A percentile compares a stretch with the other conserved stretches of the same genome.
Evolutionary conservation across 2,888 invertebrate genomes (phyloP).

Genomic region (Eutolmus rufibarbis): DNA sequence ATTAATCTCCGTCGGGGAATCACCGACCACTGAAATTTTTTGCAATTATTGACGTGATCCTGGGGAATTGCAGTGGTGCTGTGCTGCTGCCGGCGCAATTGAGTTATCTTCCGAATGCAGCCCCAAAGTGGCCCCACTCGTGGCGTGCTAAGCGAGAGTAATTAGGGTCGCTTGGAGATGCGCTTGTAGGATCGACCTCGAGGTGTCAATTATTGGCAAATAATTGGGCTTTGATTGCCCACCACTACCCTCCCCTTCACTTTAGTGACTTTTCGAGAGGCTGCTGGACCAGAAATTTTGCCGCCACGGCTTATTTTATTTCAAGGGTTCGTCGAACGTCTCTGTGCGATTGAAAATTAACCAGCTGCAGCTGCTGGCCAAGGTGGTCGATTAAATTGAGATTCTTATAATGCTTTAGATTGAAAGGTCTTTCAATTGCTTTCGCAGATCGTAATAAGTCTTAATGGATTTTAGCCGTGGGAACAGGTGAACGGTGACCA

Average conservation of each 20-base stretch:
- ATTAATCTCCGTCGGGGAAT: not conserved
- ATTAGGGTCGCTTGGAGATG: conserved; percentile 5
- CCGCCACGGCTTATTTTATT: not conserved
- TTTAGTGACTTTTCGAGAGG: not conserved
- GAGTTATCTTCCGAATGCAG: not conserved
- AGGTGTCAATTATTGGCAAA: conserved; percentile 9
- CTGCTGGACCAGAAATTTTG: not conserved
- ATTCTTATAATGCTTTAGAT: not conserved
- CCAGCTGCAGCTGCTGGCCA: not conserved
- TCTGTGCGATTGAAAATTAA: not conserved
- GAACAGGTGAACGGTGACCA: not conserved
- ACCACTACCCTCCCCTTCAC: not conserved
- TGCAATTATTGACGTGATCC: conserved; percentile 2
- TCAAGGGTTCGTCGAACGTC: not conserved
- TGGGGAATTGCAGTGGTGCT: not conserved
- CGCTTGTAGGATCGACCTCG: not conserved
- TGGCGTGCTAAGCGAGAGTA: not conserved
- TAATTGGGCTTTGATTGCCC: conserved; percentile 22
- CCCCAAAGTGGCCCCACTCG: not conserved
- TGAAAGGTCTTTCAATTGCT: not conserved
- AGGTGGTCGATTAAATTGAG: not conserved
- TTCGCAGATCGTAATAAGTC: not conserved
- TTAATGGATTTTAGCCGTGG: not conserved
- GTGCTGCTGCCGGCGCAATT: not conserved
- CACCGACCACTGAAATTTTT: not conserved